Conservation (phyloP, 1,140 invertebrate genomes). For the Branchinecta lindahli region DNA sequence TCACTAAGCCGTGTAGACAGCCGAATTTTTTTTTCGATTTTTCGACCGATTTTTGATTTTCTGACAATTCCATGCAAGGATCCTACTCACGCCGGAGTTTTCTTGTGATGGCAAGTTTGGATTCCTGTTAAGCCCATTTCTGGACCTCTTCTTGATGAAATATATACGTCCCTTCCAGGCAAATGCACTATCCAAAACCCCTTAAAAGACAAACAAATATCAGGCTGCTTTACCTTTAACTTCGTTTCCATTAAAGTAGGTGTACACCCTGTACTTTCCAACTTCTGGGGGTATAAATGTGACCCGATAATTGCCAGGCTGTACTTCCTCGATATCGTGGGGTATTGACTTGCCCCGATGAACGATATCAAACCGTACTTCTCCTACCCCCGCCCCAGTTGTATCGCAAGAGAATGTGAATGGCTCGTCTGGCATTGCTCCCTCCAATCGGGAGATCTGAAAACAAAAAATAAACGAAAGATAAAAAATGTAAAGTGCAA, state of each 20-base stretch:
- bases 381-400: conserved; percentile 65
- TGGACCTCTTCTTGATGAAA: too few relatives aligned
- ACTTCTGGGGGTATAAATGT: conserved; percentile 73
- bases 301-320: conserved; percentile 62
- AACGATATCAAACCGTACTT: conserved; percentile 73
- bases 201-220: too few relatives aligned
- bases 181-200: too few relatives aligned
- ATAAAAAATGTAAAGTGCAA: too few relatives aligned
- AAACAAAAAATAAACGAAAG: conserved; percentile 10
- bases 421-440: conserved; percentile 56
- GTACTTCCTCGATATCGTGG: conserved; percentile 63
- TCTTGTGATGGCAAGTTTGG: too few relatives aligned
- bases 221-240: conserved; percentile 56
- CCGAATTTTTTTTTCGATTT: too few relatives aligned
- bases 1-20: too few relatives aligned
- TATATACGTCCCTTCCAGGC: too few relatives aligned
- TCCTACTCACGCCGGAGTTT: too few relatives aligned
- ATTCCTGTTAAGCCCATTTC: too few relatives aligned
- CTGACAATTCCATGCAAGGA: too few relatives aligned
- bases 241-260: conserved; percentile 88
- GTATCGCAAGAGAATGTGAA: conserved; percentile 69
- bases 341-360: conserved; percentile 51
- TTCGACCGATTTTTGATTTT: too few relatives aligned
- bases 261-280: conserved; percentile 81
- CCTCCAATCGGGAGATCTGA: conserved; percentile 49